These are phyloP conservation scores for Antrozous pallidus DNA, from an alignment of 2,797 vertebrate species.

Conservation along the genomic window DNA sequence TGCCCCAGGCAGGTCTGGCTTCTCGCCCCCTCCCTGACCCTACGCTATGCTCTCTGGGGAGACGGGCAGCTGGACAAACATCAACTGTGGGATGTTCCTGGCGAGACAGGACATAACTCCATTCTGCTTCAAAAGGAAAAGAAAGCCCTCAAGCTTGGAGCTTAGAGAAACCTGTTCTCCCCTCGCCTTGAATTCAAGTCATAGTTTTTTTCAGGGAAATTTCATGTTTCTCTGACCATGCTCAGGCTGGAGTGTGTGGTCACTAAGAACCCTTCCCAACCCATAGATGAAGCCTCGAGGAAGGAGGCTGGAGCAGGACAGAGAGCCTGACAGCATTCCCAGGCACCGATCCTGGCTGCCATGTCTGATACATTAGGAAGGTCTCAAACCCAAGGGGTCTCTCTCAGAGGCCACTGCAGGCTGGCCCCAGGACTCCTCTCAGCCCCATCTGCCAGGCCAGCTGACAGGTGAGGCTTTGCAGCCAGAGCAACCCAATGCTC, in stretches of 20 bases:
- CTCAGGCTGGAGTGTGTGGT: neutral
- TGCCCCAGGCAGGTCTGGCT: neutral
- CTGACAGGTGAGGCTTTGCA: neutral
- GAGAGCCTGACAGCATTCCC: no score
- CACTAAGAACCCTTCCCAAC: neutral
- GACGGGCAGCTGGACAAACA: conserved; percentile 60
- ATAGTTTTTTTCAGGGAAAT: conserved; percentile 26
- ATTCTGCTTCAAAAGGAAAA: conserved; percentile 58
- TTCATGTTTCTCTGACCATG: neutral
- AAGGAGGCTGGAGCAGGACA: neutral
- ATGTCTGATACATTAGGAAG: neutral
- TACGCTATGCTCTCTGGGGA: neutral
- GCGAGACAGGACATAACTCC: neutral
- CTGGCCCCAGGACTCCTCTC: neutral
- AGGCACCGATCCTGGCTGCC: neutral
- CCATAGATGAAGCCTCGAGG: neutral
- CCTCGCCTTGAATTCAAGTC: conserved; percentile 18
- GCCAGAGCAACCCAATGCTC: neutral
- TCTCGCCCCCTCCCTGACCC: neutral
- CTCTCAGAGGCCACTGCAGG: neutral
- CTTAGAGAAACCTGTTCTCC: conserved; percentile 1
- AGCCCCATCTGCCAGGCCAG: neutral
- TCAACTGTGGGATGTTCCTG: neutral
- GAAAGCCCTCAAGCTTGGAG: neutral
- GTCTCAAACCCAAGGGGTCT: neutral